These are phyloP conservation scores for Pseudois nayaur DNA, from an alignment of 2,113 vertebrate genomes.

Conservation along the genomic window DNA sequence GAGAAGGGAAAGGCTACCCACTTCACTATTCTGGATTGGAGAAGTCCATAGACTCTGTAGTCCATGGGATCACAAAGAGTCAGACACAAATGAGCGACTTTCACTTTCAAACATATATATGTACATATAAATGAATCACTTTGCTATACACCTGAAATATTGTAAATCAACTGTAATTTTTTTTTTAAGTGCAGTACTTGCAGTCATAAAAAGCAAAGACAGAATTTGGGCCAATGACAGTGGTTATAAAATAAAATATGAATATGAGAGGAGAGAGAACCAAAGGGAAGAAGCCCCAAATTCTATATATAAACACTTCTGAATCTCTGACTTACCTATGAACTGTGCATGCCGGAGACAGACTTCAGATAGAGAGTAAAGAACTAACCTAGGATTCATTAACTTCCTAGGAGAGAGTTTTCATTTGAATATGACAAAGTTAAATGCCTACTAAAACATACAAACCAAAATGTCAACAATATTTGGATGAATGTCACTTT, in stretches of 20 bases:
- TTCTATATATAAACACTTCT: background rate
- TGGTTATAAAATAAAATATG: background rate
- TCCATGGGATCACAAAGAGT: background rate
- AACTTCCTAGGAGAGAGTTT: background rate
- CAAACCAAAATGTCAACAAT: background rate
- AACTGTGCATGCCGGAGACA: background rate
- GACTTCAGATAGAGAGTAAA: background rate
- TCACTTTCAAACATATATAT: background rate
- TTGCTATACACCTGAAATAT: background rate
- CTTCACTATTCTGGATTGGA: background rate
- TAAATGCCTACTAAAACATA: background rate
- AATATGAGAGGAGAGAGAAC: background rate
- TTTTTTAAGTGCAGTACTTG: background rate
- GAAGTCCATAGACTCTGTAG: background rate
- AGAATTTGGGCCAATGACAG: background rate
- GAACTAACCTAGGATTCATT: background rate
- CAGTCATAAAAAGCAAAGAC: background rate
- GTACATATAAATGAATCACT: background rate
- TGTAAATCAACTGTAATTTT: background rate
- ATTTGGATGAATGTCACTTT: background rate
- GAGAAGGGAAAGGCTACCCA: background rate
- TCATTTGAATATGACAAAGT: background rate
- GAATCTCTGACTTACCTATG: background rate
- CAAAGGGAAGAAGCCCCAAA: background rate
- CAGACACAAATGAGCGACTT: background rate